Base-by-base conservation (phyloP, 2,113 vertebrate genomes). In the Eclectus roratus region DNA sequence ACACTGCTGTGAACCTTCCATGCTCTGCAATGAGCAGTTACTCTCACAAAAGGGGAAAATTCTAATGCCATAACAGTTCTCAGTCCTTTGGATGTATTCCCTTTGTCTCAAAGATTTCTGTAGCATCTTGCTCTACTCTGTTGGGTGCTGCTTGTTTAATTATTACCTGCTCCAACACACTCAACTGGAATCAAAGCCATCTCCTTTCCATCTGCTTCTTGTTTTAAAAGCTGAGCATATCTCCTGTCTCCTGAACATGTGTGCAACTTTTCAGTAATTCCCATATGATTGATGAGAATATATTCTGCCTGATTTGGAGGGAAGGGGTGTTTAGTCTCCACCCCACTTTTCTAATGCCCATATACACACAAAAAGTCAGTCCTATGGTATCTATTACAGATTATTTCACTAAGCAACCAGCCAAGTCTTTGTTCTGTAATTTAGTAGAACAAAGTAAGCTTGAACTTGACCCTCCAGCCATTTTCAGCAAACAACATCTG, bases 401-500 rank as follows among this genome's bases (percentile, higher is more conserved):
- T 86, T 95, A 73, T 95, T 95, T 94, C 93, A 79, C 84, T 81
- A 35, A 94, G 78, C 56, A 91, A 64, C 69, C 70, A 79, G 87
- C 84, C 87, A 85, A 68, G 91, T 87, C 69, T 93, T 91, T 93
- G 84, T 91, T 91, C 61, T 78, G 80, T 74, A 68, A 84, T 81
- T 93, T 84, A 76, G 80, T 39, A 89, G 90, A 91, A 96, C 70
- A 85, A 87, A 94, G 39, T 64, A 82, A 81, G 84, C 44, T 81
- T 68, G 78, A 85, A 71, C 61, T 89, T 95, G 84, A 44, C 61
- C 73, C 66, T 69, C 65, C 44, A 87, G 84, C 74, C 87, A 76
- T 94, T 95, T 85, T 74, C 89, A 79, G 73, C 56, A 82, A 85
- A 76, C 50, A 80, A 55, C 78, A 95, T 74, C 93, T 95, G 92